Base-by-base conservation (phyloP, 2,797 vertebrate genomes). In the Euphonia xanthogaster region DNA sequence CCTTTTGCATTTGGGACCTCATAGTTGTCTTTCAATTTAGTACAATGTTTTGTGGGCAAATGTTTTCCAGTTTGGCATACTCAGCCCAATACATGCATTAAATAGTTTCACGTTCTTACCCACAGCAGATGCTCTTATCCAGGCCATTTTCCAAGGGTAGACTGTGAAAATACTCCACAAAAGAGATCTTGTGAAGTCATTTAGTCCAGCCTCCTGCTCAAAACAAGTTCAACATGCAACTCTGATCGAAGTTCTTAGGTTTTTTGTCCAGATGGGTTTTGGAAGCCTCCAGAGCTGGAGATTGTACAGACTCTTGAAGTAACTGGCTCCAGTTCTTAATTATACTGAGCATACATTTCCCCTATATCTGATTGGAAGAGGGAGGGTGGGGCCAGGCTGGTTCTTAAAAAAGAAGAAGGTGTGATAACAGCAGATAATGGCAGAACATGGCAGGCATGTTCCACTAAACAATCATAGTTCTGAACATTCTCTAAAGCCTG, bases 301-400 rank as follows among this genome's bases (percentile, higher is more conserved):
- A 37, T 19, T 31, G 10, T 22, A 54, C 21, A 24, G 53, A 28
- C 16, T 63, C 20, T 37, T 45, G 12, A 8, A 19, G 5, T 12
- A 76, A 13, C 10, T 2, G 0, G 6, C 6, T 61, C 23, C 30
- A 35, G 27, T n/a, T 80, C 40, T 25, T 77, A 47, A 55, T 68
- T 65, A 47, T 5, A 30, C 3, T 33, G 10, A 39, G 10, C 5
- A 27, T 3, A 33, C 31, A 28, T 88, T 73, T 60, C 4, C 9
- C 6, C 54, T 50, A 3, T 19, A 40, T 17, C 20, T 50, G 28
- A 18, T 68, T 73, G n/a, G 12, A 40, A 45, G 39, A 8, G 2
- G 5, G 5, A 54, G 18, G 6, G 25, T 24, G 5, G 6, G 19
- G 3, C 1, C 9, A 35, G 20, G 50, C 2, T 47, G 2, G 27